Evolutionary conservation across 2,888 invertebrate species (phyloP).

Genomic region (Drosophila meridionalis): DNA sequence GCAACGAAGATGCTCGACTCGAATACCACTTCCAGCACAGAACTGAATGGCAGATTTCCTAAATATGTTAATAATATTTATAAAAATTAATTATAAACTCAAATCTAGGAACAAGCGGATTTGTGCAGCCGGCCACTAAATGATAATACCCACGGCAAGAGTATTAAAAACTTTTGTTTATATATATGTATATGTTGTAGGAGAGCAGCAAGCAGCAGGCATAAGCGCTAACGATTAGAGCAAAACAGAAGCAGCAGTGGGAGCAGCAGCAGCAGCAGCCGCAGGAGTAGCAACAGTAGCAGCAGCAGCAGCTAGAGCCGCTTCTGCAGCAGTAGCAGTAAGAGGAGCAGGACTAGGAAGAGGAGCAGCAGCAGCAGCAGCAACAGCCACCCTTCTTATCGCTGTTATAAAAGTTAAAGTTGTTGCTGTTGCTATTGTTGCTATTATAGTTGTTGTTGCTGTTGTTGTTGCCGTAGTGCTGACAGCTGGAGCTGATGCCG

Average conservation of each 20-base stretch:
- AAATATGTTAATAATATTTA: not conserved
- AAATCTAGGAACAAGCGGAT: not conserved
- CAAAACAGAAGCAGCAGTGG: slow-evolving; percentile 2
- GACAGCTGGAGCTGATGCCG: slow-evolving; percentile 25
- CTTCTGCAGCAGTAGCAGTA: not conserved
- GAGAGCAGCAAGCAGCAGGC: not conserved
- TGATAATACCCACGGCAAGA: slow-evolving; percentile 8
- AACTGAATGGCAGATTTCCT: no score
- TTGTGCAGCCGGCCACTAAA: not conserved
- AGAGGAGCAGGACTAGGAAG: not conserved
- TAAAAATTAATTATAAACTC: not conserved
- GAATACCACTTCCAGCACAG: no score
- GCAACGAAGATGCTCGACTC: no score
- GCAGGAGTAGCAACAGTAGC: not conserved
- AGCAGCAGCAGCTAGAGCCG: not conserved
- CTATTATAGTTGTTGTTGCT: slow-evolving; percentile 2
- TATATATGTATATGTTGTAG: not conserved
- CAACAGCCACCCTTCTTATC: slow-evolving; percentile 15
- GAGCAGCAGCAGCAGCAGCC: not conserved
- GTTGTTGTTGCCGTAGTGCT: slow-evolving; percentile 8
- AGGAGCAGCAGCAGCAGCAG: not conserved
- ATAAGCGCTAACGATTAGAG: slow-evolving; percentile 15
- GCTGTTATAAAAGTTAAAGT: slow-evolving; percentile 17
- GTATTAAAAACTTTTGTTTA: slow-evolving; percentile 25
- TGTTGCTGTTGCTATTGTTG: not conserved